These are phyloP conservation scores for Argyresthia goedartella DNA, from an alignment of 2,888 invertebrate genomes.

Conservation along the genomic window DNA sequence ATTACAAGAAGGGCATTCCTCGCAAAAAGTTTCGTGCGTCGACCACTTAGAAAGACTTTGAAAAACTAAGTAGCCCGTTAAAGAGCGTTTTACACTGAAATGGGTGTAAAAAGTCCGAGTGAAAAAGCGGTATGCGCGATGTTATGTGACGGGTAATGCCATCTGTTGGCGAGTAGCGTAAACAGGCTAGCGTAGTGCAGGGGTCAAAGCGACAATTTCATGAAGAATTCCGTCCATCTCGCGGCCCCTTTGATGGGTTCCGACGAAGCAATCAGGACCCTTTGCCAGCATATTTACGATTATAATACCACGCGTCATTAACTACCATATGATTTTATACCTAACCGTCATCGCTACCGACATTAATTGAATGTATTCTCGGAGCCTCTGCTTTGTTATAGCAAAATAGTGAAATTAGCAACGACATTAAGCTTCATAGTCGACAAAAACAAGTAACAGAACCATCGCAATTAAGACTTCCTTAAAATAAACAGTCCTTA, in stretches of 20 bases:
- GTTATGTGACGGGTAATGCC: constrained; percentile 58
- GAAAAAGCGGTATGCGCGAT: constrained; percentile 49
- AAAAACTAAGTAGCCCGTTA: constrained; percentile 63
- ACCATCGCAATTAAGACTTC: constrained; percentile 3
- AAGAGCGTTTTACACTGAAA: constrained; percentile 58
- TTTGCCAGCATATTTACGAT: constrained; percentile 69
- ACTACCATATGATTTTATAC: constrained; percentile 65
- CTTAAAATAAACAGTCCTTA: constrained; percentile 3
- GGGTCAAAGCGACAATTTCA: constrained; percentile 52
- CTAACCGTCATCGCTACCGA: constrained; percentile 34
- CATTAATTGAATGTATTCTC: constrained; percentile 7
- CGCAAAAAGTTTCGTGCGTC: constrained; percentile 42
- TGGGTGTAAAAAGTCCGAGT: constrained; percentile 41
- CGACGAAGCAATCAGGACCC: constrained; percentile 68
- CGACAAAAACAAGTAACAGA: not conserved
- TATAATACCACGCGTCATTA: constrained; percentile 67
- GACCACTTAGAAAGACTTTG: constrained; percentile 63
- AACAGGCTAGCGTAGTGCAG: constrained; percentile 25
- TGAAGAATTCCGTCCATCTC: constrained; percentile 49
- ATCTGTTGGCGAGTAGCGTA: constrained; percentile 59
- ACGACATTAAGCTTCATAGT: not conserved
- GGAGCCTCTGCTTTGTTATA: not conserved
- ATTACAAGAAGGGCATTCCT: constrained; percentile 49
- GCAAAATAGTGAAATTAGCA: not conserved
- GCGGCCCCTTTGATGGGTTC: constrained; percentile 65